phyloP scores from a whole-genome alignment of 1,140 invertebrate genomes.

The Tribolium madens region DNA sequence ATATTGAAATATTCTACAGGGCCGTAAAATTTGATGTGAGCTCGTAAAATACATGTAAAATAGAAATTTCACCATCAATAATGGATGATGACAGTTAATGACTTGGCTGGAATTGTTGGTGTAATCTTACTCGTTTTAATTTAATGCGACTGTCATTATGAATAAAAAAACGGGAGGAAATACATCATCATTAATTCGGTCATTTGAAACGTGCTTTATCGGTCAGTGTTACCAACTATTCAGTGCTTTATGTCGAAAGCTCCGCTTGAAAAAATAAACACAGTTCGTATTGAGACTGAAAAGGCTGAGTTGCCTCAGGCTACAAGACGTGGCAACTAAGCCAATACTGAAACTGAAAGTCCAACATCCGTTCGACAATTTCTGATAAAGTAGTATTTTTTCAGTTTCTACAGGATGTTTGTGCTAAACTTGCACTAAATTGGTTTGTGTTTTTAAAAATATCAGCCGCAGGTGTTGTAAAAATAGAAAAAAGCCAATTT shows the following conservation, averaged over 20 bases:
- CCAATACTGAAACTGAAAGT: background rate
- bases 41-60: background rate
- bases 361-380: background rate
- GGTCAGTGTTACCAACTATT: background rate
- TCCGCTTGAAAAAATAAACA: background rate
- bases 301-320: background rate
- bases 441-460: background rate
- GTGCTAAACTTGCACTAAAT: background rate
- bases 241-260: background rate
- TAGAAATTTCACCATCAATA: background rate
- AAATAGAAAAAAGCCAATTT: constrained; percentile 9
- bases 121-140: background rate
- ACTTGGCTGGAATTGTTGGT: background rate
- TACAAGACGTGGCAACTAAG: background rate
- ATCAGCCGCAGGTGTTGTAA: background rate
- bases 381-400: too few species aligned
- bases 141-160: background rate
- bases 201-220: background rate
- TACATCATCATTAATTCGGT: background rate
- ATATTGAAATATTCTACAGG: background rate
- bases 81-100: background rate
- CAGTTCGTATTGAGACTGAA: background rate
- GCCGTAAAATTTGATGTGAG: background rate
- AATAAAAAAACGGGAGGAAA: background rate
- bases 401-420: too few species aligned